These are phyloP conservation scores for Mesocricetus auratus DNA, from an alignment of 2,113 vertebrate species.

Conservation along the genomic window DNA sequence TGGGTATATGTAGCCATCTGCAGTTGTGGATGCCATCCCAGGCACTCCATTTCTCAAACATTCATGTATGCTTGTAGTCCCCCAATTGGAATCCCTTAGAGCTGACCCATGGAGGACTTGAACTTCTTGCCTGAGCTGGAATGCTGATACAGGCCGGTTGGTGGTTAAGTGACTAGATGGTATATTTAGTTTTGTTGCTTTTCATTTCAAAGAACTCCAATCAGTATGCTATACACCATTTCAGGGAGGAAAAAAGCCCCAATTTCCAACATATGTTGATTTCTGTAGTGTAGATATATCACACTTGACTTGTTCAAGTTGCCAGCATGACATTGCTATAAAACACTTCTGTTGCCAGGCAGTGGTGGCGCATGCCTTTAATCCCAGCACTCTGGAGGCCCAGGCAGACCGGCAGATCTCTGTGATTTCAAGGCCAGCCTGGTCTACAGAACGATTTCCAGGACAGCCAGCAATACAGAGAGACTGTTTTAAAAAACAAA, in stretches of 20 bases:
- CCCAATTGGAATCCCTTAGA: constrained; percentile 10
- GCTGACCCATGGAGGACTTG: not conserved
- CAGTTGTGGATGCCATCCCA: not conserved
- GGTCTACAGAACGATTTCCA: not conserved
- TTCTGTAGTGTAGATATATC: constrained; percentile 18
- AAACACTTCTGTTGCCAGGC: not conserved
- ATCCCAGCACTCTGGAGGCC: not conserved
- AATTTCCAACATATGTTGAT: not conserved
- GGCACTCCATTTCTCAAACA: not conserved
- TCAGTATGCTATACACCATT: not conserved
- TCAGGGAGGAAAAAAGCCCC: not conserved
- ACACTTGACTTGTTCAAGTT: not conserved
- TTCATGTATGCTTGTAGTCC: not conserved
- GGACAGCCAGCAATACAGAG: not conserved
- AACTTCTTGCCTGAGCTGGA: not conserved
- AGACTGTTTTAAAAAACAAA: not conserved
- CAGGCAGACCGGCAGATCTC: not conserved
- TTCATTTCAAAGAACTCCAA: not conserved
- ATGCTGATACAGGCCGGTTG: not conserved
- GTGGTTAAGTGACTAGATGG: not conserved
- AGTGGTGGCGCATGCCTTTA: not conserved
- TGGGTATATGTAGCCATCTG: not conserved
- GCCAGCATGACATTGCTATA: not conserved
- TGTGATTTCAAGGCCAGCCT: no score
- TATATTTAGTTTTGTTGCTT: not conserved